phyloP scores from a whole-genome alignment of 2,888 invertebrate genomes.

The Apeira syringaria region DNA sequence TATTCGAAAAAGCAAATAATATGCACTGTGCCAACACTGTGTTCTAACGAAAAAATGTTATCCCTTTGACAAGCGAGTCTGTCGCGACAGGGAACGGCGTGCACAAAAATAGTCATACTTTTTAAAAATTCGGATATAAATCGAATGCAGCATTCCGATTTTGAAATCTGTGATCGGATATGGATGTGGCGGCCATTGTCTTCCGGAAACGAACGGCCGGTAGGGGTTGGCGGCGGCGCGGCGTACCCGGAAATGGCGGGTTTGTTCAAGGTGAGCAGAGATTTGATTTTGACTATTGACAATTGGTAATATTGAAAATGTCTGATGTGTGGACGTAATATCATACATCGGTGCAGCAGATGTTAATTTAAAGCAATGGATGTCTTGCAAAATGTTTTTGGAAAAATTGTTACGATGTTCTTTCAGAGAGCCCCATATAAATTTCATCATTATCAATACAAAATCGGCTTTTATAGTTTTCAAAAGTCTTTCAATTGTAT shows the following conservation, averaged over 20 bases:
- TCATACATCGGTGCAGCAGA: no score
- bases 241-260: slow-evolving; percentile 67
- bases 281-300: slow-evolving; percentile 25
- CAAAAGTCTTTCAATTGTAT: no score
- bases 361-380: no score
- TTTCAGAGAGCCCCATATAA: no score
- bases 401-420: no score
- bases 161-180: slow-evolving; percentile 68
- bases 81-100: neutral
- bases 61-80: slow-evolving; percentile 7
- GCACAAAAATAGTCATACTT: slow-evolving; percentile 20
- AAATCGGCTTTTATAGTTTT: no score
- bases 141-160: slow-evolving; percentile 48
- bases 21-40: no score
- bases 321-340: no score
- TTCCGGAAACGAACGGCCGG: slow-evolving; percentile 73
- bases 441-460: no score
- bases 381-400: no score
- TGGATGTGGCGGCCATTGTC: slow-evolving; percentile 67
- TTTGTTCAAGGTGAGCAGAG: slow-evolving; percentile 50
- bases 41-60: slow-evolving; percentile 3
- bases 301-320: slow-evolving; percentile 16
- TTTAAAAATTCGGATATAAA: slow-evolving; percentile 41
- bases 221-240: slow-evolving; percentile 54
- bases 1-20: no score